Evolutionary conservation across 2,113 vertebrate genomes (phyloP).

Genomic region (Osmerus eperlanus): DNA sequence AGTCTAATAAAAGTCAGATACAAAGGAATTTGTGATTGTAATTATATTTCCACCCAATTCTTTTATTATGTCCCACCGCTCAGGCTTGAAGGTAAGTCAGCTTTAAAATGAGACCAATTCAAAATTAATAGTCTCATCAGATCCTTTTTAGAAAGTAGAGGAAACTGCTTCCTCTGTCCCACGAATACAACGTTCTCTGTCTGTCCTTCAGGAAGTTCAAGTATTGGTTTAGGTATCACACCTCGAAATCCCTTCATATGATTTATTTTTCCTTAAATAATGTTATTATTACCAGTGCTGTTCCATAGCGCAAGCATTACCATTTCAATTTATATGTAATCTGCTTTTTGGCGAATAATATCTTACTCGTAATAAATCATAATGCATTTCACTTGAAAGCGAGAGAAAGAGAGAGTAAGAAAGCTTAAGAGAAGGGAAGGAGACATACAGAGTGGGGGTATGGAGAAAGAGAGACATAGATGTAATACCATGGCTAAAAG

Average conservation of each 20-base stretch:
- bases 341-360: conserved; percentile 61
- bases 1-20: too few species aligned
- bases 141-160: conserved; percentile 36
- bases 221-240: conserved; percentile 53
- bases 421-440: conserved; percentile 9
- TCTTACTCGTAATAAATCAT: conserved; percentile 66
- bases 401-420: background rate
- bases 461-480: conserved; percentile 1
- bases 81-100: too few species aligned
- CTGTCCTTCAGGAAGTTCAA: conserved; percentile 54
- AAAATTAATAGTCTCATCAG: conserved; percentile 17
- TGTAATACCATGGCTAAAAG: background rate
- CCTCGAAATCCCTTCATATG: conserved; percentile 46
- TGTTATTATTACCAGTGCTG: conserved; percentile 60
- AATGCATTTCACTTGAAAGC: conserved; percentile 33
- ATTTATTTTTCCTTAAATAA: conserved; percentile 59
- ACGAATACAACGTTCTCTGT: conserved; percentile 48
- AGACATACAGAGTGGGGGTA: background rate
- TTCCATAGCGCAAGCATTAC: conserved; percentile 65
- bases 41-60: too few species aligned
- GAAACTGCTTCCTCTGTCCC: too few species aligned
- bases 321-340: conserved; percentile 74
- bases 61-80: too few species aligned
- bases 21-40: too few species aligned
- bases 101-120: too few species aligned